phyloP scores from a whole-genome alignment of 1,140 invertebrate genomes.

The Orussus abietinus region DNA sequence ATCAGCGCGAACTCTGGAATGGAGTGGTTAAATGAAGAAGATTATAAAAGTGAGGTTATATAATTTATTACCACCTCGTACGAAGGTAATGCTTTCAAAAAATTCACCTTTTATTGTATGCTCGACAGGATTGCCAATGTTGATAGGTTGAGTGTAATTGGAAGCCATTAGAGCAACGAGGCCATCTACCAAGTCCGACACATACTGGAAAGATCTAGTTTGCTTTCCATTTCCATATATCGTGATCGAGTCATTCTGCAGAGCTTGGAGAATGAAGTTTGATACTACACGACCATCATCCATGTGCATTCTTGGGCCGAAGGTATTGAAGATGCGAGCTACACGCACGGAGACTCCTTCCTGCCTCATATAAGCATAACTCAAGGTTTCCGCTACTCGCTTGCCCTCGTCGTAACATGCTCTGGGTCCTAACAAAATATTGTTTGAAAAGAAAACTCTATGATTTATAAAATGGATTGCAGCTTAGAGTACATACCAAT shows the following conservation, averaged over 20 bases:
- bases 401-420: constrained; percentile 99
- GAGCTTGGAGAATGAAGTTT: constrained; percentile 96
- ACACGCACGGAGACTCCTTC: constrained; percentile 93
- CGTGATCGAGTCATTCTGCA: constrained; percentile 94
- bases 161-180: constrained; percentile 90
- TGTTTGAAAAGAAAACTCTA: too few relatives aligned
- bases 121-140: constrained; percentile 97
- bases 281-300: constrained; percentile 98
- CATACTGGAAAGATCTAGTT: constrained; percentile 97
- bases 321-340: constrained; percentile 98
- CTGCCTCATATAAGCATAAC: constrained; percentile 96
- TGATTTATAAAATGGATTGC: constrained; percentile 2
- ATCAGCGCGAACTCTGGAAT: constrained; percentile 90
- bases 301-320: constrained; percentile 99
- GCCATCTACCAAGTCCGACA: constrained; percentile 95
- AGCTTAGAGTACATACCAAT: constrained; percentile 65
- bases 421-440: constrained; percentile 66
- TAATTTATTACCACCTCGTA: constrained; percentile 2
- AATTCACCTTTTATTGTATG: constrained; percentile 84
- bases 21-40: constrained; percentile 28
- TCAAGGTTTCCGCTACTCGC: constrained; percentile 92
- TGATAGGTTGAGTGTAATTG: constrained; percentile 91
- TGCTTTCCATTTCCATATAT: constrained; percentile 95
- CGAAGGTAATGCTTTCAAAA: background rate
- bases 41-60: constrained; percentile 6